These are phyloP conservation scores for Orestias chungarensis DNA, from an alignment of 2,797 vertebrate species.

Conservation along the genomic window DNA sequence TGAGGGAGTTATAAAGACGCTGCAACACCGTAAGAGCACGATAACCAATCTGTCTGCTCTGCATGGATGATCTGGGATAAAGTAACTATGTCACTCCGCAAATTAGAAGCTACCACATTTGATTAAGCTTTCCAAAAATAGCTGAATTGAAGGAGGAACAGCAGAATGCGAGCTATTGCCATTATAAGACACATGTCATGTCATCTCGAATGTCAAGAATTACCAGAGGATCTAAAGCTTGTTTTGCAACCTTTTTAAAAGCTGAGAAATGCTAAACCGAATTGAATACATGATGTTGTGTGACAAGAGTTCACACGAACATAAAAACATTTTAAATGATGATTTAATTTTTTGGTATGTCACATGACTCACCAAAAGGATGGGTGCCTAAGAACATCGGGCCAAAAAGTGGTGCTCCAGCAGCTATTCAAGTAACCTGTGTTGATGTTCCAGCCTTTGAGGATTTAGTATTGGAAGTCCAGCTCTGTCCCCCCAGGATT, in stretches of 20 bases:
- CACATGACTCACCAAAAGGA: neutral
- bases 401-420: constrained; percentile 18
- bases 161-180: constrained; percentile 30
- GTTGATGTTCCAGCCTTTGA: constrained; percentile 42
- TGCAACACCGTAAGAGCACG: neutral
- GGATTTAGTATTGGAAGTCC: constrained; percentile 49
- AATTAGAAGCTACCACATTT: constrained; percentile 46
- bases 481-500: constrained; percentile 38
- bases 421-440: constrained; percentile 40
- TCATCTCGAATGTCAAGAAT: constrained; percentile 37
- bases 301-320: neutral
- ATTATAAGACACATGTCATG: constrained; percentile 35
- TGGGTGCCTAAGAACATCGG: constrained; percentile 9
- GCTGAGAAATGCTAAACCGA: constrained; percentile 2
- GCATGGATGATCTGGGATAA: constrained; percentile 27
- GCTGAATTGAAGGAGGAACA: constrained; percentile 28
- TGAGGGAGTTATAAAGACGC: neutral
- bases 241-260: constrained; percentile 19
- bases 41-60: constrained; percentile 26
- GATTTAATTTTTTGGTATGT: constrained; percentile 13
- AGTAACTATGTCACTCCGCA: constrained; percentile 38
- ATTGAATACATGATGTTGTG: neutral
- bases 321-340: neutral
- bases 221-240: constrained; percentile 16
- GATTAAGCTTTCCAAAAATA: constrained; percentile 49